Conservation (phyloP, 2,888 invertebrate genomes). For the Cecidostiba fungosa region DNA sequence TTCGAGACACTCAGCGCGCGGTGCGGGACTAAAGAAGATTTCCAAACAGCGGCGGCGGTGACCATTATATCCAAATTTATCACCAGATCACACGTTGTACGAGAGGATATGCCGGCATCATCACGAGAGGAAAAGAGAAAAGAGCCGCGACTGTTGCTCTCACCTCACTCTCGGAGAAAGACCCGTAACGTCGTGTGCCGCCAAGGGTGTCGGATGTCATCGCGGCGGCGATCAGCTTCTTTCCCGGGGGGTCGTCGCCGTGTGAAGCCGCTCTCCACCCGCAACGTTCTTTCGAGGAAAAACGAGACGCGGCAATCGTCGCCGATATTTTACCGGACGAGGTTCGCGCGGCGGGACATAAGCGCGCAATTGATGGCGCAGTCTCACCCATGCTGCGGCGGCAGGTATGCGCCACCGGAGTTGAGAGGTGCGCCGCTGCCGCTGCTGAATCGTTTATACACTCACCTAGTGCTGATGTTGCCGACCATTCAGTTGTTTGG, state of each 20-base stretch:
- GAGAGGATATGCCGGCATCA: background rate
- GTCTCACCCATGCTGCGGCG: background rate
- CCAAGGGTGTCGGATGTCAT: conserved; percentile 14
- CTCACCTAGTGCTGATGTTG: background rate
- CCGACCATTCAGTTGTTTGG: no score
- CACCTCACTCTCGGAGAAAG: background rate
- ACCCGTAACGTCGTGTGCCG: background rate
- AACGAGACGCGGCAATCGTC: background rate
- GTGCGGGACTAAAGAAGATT: background rate
- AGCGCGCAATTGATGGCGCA: background rate
- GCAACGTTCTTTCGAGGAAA: background rate
- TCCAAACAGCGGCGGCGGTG: background rate
- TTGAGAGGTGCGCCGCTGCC: background rate
- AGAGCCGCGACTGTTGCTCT: conserved; percentile 1
- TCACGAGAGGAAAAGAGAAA: background rate
- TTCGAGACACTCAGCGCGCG: background rate
- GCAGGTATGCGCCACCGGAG: conserved; percentile 29
- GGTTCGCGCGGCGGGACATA: background rate
- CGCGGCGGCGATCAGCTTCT: conserved; percentile 6
- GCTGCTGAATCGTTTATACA: background rate
- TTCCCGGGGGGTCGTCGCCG: conserved; percentile 5
- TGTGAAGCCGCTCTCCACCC: background rate
- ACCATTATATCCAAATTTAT: conserved; percentile 27
- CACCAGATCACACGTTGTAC: background rate
- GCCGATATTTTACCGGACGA: background rate